phyloP scores from a whole-genome alignment of 2,797 vertebrate species.

The Lycodopsis pacificus region DNA sequence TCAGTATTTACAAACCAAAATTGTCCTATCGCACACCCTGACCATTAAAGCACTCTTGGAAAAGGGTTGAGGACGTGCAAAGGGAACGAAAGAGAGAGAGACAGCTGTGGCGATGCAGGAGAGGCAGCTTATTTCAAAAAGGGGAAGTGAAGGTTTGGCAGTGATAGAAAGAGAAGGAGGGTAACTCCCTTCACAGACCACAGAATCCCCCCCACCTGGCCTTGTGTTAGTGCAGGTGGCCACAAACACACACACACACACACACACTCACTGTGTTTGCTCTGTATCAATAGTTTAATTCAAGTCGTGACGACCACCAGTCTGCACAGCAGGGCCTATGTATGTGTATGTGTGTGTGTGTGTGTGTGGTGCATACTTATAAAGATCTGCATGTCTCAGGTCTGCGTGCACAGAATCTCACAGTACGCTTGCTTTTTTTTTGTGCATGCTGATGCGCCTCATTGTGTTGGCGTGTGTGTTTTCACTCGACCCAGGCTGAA shows the following conservation, averaged over 20 bases:
- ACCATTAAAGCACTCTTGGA: background rate
- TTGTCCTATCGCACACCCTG: background rate
- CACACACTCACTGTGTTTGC: conserved; percentile 53
- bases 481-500: background rate
- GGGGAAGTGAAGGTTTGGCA: conserved; percentile 52
- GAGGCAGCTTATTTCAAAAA: background rate
- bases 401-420: background rate
- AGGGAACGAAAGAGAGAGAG: background rate
- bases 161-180: conserved; percentile 20
- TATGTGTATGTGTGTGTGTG: conserved; percentile 38
- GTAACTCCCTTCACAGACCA: conserved; percentile 26
- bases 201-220: conserved; percentile 59
- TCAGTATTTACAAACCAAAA: background rate
- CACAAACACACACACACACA: conserved; percentile 25
- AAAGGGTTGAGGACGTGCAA: background rate
- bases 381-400: background rate
- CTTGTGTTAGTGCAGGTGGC: conserved; percentile 66
- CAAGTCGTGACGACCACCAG: conserved; percentile 27
- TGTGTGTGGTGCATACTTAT: conserved; percentile 2
- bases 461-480: conserved; percentile 1
- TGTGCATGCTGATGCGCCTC: background rate
- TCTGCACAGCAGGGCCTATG: conserved; percentile 3
- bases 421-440: background rate
- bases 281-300: conserved; percentile 53
- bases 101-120: background rate